These are phyloP conservation scores for Eptesicus fuscus DNA, from an alignment of 2,113 vertebrate genomes.

Conservation along the genomic window DNA sequence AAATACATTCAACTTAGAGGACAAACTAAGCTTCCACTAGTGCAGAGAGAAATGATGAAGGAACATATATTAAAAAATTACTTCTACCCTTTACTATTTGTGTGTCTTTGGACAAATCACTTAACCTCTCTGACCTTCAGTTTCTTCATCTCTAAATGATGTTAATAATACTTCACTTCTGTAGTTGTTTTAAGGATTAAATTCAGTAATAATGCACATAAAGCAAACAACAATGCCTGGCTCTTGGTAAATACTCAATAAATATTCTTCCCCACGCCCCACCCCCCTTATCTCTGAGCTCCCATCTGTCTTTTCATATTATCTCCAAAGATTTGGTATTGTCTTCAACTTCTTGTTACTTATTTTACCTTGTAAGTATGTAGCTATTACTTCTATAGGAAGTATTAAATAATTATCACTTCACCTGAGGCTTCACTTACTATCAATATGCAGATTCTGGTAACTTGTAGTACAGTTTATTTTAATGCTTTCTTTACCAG, in stretches of 20 bases:
- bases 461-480: background rate
- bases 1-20: background rate
- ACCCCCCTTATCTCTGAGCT: background rate
- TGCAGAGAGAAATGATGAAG: background rate
- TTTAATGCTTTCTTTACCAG: background rate
- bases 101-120: background rate
- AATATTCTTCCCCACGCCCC: background rate
- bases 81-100: background rate
- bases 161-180: background rate
- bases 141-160: background rate
- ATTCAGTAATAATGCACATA: background rate
- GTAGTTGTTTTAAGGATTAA: background rate
- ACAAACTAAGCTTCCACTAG: background rate
- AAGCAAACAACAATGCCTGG: background rate
- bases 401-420: background rate
- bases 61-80: background rate
- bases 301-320: background rate
- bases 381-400: background rate
- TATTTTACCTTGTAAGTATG: background rate
- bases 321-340: background rate
- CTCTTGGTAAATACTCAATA: background rate
- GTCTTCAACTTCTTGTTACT: slow-evolving; percentile 8
- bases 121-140: background rate
- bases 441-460: background rate
- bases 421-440: background rate